Base-by-base conservation (phyloP, 2,888 invertebrate genomes). In the Nymphalis polychloros region DNA sequence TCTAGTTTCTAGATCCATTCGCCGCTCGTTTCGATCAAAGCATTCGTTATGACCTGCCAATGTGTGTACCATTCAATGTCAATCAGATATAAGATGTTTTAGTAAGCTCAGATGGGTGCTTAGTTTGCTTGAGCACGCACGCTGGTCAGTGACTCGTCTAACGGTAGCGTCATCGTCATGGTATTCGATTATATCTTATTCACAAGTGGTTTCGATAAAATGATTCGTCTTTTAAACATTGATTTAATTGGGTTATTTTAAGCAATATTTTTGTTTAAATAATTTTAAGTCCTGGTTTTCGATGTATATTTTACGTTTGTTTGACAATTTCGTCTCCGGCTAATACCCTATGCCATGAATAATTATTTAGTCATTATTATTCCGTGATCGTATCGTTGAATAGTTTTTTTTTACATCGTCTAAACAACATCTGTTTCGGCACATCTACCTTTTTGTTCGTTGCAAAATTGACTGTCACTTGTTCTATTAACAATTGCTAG, bases 91-190 rank as follows among this genome's bases (percentile, higher is more conserved):
- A 17, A 68, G 59, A 52, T 59, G 65, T 52, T 52, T 65, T 63
- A 63, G 63, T 41, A 41, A 47, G 35, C 53, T 63, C 46, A 57
- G 57, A 57, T 57, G 57, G 69, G 64, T 69, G 67, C 62, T 75
- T 75, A 70, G 68, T 70, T 72, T 76, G 77, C 78, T 31, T 19
- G 60, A 73, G 78, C 85, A 85, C 85, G 83, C 80, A 83, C 81
- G 71, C 70, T 86, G 87, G 87, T 86, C 88, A 87, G 77, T 85
- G 88, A 87, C 88, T 82, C 49, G 48, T 48, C 78, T 73, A 87
- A 88, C 88, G 85, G 87, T 86, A 82, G 80, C 83, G 75, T 81
- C 80, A 82, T 81, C 84, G 75, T 81, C 79, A 80, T 81, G 80
- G 74, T 71, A 70, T 74, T 73, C 72, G 75, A 73, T 72, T 76